Base-by-base conservation (phyloP, 2,113 vertebrate species). In the Microcebus griseorufus region DNA sequence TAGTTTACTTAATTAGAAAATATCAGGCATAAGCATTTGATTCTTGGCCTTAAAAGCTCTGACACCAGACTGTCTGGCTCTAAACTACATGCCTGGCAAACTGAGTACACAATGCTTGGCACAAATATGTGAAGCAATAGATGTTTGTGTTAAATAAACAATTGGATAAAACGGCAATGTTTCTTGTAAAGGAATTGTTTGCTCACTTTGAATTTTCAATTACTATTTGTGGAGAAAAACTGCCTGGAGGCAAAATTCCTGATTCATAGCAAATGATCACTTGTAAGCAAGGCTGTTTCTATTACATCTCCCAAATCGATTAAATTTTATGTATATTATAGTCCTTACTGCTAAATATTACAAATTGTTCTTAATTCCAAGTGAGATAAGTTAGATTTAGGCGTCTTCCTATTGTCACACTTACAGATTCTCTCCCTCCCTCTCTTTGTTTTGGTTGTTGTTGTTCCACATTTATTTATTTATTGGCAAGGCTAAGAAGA, bases 1-100 rank as follows among this genome's bases (percentile, higher is more conserved):
- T 92, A 14, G 60, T 87, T 93, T 65, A 39, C 65, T 94, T 96
- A 96, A 94, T 95, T 97, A 97, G 92, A 93, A 97, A 96, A 94
- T 81, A 14, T 64, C 93, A 96, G 94, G 65, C 53, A 13, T 34
- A 76, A 92, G 70, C 39, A 58, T 89, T 93, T 95, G 95, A 90
- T 89, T 95, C 83, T 97, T 97, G 97, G 96, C 95, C 94, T 97
- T 95, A 60, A 92, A 84, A 75, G 84, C 87, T 82, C 92, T 78
- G 64, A 90, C 72, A 80, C 73, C 97, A 97, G 96, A 95, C 92
- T 96, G 92, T n/a, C 90, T 96, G 96, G 96, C 94, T 97, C 34
- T 81, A 16, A 53, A 34, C 78, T 2, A 16, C 27, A 29, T 53
- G 89, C 73, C 67, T 94, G 92, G 96, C 78, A 95, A 37, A 76